phyloP scores from a whole-genome alignment of 2,888 invertebrate species.

The Hydriomena furcata region DNA sequence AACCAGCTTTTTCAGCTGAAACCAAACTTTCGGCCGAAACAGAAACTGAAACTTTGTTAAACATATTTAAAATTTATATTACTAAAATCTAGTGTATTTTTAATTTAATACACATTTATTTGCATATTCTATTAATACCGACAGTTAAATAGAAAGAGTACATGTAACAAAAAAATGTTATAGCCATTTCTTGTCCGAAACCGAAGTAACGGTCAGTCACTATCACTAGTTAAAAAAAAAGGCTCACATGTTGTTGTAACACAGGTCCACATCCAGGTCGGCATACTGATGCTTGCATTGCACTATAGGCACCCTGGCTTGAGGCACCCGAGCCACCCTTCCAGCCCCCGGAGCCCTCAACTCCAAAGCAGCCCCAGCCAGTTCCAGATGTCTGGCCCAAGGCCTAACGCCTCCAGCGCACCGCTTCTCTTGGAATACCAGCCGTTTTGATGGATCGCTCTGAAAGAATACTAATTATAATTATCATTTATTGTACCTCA shows the following conservation, averaged over 20 bases:
- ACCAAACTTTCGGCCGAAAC: too few relatives aligned
- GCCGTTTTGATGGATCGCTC: slow-evolving; percentile 47
- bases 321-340: slow-evolving; percentile 86
- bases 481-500: not conserved
- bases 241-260: slow-evolving; percentile 90
- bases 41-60: too few relatives aligned
- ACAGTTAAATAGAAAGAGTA: too few relatives aligned
- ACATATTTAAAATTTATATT: too few relatives aligned
- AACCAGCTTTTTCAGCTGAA: too few relatives aligned
- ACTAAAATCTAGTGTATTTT: too few relatives aligned
- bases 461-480: slow-evolving; percentile 28
- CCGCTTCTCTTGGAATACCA: slow-evolving; percentile 68
- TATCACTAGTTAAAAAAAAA: too few relatives aligned
- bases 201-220: too few relatives aligned
- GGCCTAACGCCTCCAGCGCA: slow-evolving; percentile 80
- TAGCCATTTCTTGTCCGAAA: too few relatives aligned
- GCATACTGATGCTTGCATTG: slow-evolving; percentile 91
- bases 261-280: slow-evolving; percentile 92
- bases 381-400: slow-evolving; percentile 88
- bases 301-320: slow-evolving; percentile 95
- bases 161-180: too few relatives aligned
- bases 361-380: slow-evolving; percentile 88
- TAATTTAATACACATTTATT: too few relatives aligned
- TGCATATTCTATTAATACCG: too few relatives aligned
- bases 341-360: slow-evolving; percentile 88